Percentiles rank a stretch among this genome's conserved stretches.
These are phyloP conservation scores for Eulemur rufifrons DNA, from an alignment of 2,113 vertebrate genomes.

Conservation along the genomic window DNA sequence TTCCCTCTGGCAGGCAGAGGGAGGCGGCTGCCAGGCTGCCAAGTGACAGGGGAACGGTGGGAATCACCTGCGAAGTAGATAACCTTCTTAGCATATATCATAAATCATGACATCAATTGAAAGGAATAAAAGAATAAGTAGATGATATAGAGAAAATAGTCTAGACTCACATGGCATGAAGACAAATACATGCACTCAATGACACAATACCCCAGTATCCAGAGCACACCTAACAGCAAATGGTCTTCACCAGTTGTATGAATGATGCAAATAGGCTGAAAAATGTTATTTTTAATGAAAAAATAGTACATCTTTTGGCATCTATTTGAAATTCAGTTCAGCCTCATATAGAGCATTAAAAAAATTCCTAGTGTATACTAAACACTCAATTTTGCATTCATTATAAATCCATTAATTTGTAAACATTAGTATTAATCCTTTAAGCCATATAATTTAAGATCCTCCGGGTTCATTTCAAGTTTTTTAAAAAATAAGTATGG, in stretches of 20 bases:
- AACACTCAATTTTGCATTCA: neutral
- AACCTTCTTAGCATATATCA: neutral
- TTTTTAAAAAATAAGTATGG: neutral
- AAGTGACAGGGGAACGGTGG: neutral
- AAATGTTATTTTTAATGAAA: neutral
- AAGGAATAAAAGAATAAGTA: neutral
- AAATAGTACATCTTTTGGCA: neutral
- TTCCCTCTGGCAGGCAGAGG: neutral
- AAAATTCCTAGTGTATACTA: neutral
- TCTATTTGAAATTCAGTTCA: neutral
- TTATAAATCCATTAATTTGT: conserved; percentile 15
- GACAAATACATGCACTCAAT: neutral
- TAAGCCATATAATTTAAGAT: neutral
- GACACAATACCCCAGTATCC: neutral
- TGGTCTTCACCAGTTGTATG: neutral
- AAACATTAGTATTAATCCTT: neutral
- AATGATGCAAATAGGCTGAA: neutral
- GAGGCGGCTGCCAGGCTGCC: neutral
- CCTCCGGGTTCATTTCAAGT: neutral
- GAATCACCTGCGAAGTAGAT: neutral
- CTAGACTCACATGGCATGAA: neutral
- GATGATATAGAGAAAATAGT: neutral
- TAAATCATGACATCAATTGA: neutral
- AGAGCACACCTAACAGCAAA: neutral
- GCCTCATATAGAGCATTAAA: neutral